A percentile compares a stretch with the other conserved stretches of the same genome.
These are phyloP conservation scores for Malthinus seriepunctatus DNA, from an alignment of 2,888 invertebrate genomes.

Conservation along the genomic window DNA sequence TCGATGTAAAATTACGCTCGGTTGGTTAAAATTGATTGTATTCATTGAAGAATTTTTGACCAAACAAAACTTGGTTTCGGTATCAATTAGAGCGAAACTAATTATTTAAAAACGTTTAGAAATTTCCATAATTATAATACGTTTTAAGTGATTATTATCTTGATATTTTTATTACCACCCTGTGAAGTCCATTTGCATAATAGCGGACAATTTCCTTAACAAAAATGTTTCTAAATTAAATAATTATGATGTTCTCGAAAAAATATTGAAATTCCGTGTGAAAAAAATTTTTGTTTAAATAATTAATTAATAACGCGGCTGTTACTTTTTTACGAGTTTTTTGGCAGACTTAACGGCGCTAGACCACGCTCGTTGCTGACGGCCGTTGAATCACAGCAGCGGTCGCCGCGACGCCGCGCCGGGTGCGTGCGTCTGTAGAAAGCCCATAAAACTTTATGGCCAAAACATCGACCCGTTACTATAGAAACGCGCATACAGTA, in stretches of 20 bases:
- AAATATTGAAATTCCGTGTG: background rate
- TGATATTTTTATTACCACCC: too few relatives aligned
- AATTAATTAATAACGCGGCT: slow-evolving; percentile 29
- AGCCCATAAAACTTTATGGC: slow-evolving; percentile 57
- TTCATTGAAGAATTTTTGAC: background rate
- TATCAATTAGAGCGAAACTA: background rate
- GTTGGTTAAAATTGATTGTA: slow-evolving; percentile 5
- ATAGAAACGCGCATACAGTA: slow-evolving; percentile 50
- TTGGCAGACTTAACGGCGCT: slow-evolving; percentile 49
- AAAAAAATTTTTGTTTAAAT: background rate
- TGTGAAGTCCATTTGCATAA: too few relatives aligned
- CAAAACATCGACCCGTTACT: slow-evolving; percentile 56
- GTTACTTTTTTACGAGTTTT: slow-evolving; percentile 49
- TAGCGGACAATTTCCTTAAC: too few relatives aligned
- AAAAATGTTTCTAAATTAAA: too few relatives aligned
- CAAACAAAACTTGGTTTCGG: background rate
- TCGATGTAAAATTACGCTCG: background rate
- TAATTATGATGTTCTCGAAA: too few relatives aligned
- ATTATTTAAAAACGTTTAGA: too few relatives aligned
- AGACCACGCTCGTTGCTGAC: slow-evolving; percentile 37
- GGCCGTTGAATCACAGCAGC: slow-evolving; percentile 47
- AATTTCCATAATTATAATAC: too few relatives aligned
- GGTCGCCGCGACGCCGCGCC: slow-evolving; percentile 50
- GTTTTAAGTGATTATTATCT: too few relatives aligned
- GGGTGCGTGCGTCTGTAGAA: slow-evolving; percentile 49